phyloP scores from a whole-genome alignment of 2,113 vertebrate genomes.

The Pachypanchax playfairii region DNA sequence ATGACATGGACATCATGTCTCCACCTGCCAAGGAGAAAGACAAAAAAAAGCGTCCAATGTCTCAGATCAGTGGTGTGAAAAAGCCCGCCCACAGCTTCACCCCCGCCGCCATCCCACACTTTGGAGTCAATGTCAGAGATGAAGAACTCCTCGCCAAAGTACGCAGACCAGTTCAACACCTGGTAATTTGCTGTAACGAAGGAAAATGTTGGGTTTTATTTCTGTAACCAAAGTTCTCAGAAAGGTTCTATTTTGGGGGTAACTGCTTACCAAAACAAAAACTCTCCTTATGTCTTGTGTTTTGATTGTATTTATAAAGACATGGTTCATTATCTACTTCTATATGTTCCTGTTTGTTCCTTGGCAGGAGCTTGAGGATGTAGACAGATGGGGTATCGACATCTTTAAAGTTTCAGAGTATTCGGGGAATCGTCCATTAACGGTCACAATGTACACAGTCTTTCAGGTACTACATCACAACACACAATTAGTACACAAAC shows the following conservation, averaged over 20 bases:
- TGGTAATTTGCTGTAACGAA: neutral
- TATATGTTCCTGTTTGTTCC: slow-evolving; percentile 5
- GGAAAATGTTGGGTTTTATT: too few relatives aligned
- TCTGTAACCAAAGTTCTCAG: too few relatives aligned
- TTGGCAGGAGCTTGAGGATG: slow-evolving; percentile 87
- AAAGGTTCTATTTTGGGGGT: too few relatives aligned
- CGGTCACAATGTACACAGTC: slow-evolving; percentile 89
- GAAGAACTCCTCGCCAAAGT: slow-evolving; percentile 89
- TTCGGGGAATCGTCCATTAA: slow-evolving; percentile 88
- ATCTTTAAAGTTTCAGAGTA: slow-evolving; percentile 89
- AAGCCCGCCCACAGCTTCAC: slow-evolving; percentile 79
- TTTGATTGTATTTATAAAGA: neutral
- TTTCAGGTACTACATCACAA: slow-evolving; percentile 84
- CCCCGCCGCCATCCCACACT: slow-evolving; percentile 83
- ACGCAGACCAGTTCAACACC: neutral
- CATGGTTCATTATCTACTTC: slow-evolving; percentile 5
- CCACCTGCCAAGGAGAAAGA: slow-evolving; percentile 82
- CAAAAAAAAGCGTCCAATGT: slow-evolving; percentile 84
- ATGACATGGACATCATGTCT: slow-evolving; percentile 90
- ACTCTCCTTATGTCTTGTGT: too few relatives aligned
- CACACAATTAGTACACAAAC: neutral
- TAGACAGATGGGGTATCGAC: slow-evolving; percentile 90
- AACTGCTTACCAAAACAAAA: too few relatives aligned
- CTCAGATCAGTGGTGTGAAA: slow-evolving; percentile 87
- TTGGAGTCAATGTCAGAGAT: slow-evolving; percentile 85